Base-by-base conservation (phyloP, 2,113 vertebrate species). In the Vulpes ferrilata region DNA sequence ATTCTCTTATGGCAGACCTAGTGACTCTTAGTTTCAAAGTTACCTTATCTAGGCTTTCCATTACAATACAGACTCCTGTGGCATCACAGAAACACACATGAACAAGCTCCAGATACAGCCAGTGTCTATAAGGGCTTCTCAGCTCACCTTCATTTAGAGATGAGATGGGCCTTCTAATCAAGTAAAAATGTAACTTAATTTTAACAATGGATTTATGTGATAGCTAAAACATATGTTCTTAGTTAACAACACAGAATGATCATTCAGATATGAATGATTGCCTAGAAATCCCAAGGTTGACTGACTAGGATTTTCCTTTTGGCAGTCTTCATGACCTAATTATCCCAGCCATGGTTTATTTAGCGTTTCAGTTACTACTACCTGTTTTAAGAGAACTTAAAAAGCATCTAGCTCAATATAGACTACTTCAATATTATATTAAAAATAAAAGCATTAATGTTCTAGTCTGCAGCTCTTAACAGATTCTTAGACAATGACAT, bases 181-280 rank as follows among this genome's bases (percentile, higher is more conserved):
- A 43, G 32, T 13, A 62, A n/a, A 65, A 73, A 32, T 0, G 10
- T 0, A 57, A 5, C 22, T 2, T 0, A 23, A 19, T 22, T 2
- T 38, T 22, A n/a, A 12, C 0, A 43, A 48, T 2, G 16, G 27
- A 9, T 11, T 74, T 30, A 2, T 1, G 3, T 17, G 27, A 27
- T 6, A 6, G 64, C 73, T 65, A 10, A 35, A 22, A 35, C 23
- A 23, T 1, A 11, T 0, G 15, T 25, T 57, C 71, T 5, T 59
- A 30, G 15, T 35, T 38, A 15, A 10, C 62, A 22, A 15, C n/a
- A 55, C 1, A 32, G n/a, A 60, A 19, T 19, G 22, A 38, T n/a
- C n/a, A 5, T 9, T 6, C 43, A 62, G 60, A 22, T 3, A 8
- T 13, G 11, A 71, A 71, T 2, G 30, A n/a, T 2, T 0, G 55